Base-by-base conservation (phyloP, 1,140 invertebrate species). In the Microplitis demolitor region DNA sequence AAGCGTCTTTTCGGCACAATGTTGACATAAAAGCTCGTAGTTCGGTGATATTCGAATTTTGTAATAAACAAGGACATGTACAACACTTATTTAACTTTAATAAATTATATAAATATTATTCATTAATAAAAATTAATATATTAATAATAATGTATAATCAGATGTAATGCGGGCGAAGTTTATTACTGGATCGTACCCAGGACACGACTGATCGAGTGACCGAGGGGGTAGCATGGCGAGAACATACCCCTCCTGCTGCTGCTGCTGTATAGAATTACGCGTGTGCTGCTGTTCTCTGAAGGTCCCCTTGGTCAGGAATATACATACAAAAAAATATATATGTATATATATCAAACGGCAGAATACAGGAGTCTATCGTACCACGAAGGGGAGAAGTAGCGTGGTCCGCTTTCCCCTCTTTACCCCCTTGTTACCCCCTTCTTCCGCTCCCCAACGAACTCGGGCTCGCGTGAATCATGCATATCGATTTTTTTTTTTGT, bases 401-500 rank as follows among this genome's bases (percentile, higher is more conserved):
- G 66, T 66, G 69, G 73, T 74, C 68, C 61, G 60, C 74, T 64
- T 72, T 50, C 74, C 63, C 66, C 60, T 13, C 2, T 67, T 69
- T 56, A 60, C 73, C 69, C 56, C 63, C 31, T 74, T 24, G 39
- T 68, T 14, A 66, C 70, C 14, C 16, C 35, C 62, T 56, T 63
- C 39, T 72, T 67, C 51, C 31, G 53, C 39, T 69, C 16, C 50
- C 54, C 68, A 54, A 71, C 39, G 45, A 33, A 53, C 66, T 54
- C 39, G 53, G 39, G 73, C 77, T 82, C 77, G 78, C 79, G 82
- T 87, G 86, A 87, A 87, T 87, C 86, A 87, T 85, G 83, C 85
- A 85, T 87, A 87, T 87, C 85, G 86, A 87, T 87, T 87, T 87
- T 87, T 81, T 82, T 83, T 79, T 87, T 87, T 81, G 81, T 83